phyloP scores from a whole-genome alignment of 2,113 vertebrate species.

The Coptodon bakossiorum region DNA sequence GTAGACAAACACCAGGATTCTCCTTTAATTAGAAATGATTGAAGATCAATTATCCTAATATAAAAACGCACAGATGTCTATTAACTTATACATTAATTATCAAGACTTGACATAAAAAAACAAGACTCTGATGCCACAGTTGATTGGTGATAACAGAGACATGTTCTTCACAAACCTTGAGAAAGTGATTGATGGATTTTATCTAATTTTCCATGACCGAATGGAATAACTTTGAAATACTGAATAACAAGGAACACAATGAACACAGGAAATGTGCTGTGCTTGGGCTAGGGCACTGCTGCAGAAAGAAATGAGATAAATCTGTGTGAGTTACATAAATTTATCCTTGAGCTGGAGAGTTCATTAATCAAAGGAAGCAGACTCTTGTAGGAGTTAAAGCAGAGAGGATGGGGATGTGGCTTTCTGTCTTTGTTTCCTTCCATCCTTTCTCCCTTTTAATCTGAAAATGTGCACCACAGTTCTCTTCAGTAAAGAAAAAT shows the following conservation, averaged over 20 bases:
- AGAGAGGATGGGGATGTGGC: not conserved
- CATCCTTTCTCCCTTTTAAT: not conserved
- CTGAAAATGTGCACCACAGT: not conserved
- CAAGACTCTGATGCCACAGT: not conserved
- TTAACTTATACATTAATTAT: not conserved
- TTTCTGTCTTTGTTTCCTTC: not conserved
- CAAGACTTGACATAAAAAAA: not conserved
- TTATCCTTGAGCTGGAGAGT: conserved; percentile 26
- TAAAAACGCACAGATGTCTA: not conserved
- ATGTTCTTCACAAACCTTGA: not conserved
- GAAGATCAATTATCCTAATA: not conserved
- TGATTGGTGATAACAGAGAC: not conserved
- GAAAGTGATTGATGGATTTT: conserved; percentile 8
- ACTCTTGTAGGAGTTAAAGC: not conserved
- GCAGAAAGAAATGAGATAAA: conserved; percentile 29
- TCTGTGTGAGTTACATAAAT: conserved; percentile 18
- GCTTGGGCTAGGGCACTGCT: not conserved
- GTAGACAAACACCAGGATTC: not conserved
- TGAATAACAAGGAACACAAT: conserved; percentile 21
- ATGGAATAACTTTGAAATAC: not conserved
- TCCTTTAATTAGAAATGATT: not conserved
- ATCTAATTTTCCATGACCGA: conserved; percentile 33
- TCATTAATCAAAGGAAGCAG: conserved; percentile 32
- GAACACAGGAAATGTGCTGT: conserved; percentile 19
- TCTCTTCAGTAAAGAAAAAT: not conserved